phyloP scores from a whole-genome alignment of 1,140 invertebrate genomes.

The Anoplolepis gracilipes region DNA sequence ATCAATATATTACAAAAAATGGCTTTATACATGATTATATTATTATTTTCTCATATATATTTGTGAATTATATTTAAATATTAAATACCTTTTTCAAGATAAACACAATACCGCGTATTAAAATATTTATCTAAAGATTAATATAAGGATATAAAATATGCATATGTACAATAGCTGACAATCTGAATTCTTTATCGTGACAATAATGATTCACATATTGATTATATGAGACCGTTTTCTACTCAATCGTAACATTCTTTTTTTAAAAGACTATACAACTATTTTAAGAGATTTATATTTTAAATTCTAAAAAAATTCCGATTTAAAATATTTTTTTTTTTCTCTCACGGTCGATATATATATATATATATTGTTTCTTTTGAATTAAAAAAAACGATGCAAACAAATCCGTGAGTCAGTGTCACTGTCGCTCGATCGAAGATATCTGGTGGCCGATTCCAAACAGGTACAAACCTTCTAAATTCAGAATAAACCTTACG shows the following conservation, averaged over 20 bases:
- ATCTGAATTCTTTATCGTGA: background rate
- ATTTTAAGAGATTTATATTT: background rate
- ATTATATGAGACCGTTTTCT: background rate
- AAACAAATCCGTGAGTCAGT: constrained; percentile 5
- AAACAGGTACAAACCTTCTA: constrained; percentile 23
- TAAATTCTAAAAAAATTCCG: background rate
- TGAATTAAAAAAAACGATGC: background rate
- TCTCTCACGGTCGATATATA: no score
- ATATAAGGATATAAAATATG: no score
- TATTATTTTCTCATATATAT: background rate
- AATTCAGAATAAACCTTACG: constrained; percentile 36
- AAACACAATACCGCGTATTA: no score
- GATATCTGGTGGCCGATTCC: constrained; percentile 1
- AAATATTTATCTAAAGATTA: background rate
- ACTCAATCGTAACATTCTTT: background rate
- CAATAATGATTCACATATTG: background rate
- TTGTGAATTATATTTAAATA: background rate
- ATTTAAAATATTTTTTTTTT: background rate
- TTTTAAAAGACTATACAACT: background rate
- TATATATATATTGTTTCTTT: background rate
- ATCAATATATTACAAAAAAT: background rate
- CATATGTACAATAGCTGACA: background rate
- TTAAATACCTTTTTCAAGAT: background rate
- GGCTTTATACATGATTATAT: background rate
- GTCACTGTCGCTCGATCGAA: constrained; percentile 7